Base-by-base conservation (phyloP, 2,113 vertebrate species). In the Rostratula benghalensis region DNA sequence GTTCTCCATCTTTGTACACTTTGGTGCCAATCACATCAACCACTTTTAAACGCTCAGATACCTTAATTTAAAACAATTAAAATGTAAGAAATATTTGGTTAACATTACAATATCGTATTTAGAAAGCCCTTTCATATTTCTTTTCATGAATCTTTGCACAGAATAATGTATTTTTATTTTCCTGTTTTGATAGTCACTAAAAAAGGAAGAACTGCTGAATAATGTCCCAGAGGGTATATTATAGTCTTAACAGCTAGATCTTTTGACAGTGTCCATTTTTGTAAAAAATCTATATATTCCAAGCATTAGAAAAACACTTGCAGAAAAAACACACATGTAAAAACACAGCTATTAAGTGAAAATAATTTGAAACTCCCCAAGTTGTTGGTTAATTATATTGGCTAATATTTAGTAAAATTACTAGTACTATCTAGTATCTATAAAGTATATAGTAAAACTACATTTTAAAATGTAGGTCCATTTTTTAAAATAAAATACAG, bases 21-120 rank as follows among this genome's bases (percentile, higher is more conserved):
- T 98, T 99, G 87, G 99, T 99, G 91, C 98, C 99, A 91, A 99
- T 98, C 75, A 99, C 99, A 87, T 99, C 99, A 77, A 99, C 99
- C 81, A 99, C 99, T 98, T 99, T 99, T 98, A 99, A 99, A 93
- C 99, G 99, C 97, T 99, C 99, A 43, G 99, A 99, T 64, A 99
- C 89, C 99, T 99, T 89, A 39, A 88, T 95, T 87, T 94, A 65
- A 82, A 95, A 73, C 97, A 76, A 82, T 16, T 10, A 77, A 57
- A 74, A 71, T 3, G 16, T 50, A 68, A 87, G 41, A 64, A 63
- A 91, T 22, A 85, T 20, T 94, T 63, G 15, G 69, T 93, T 79
- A 89, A 61, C 10, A 31, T 92, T 69, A 61, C 7, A 2, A 25
- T 22, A 53, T 19, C 9, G 21, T 18, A 68, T 69, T 76, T 71